These are phyloP conservation scores for Papilio elwesi DNA, from an alignment of 2,888 invertebrate species.

Conservation along the genomic window DNA sequence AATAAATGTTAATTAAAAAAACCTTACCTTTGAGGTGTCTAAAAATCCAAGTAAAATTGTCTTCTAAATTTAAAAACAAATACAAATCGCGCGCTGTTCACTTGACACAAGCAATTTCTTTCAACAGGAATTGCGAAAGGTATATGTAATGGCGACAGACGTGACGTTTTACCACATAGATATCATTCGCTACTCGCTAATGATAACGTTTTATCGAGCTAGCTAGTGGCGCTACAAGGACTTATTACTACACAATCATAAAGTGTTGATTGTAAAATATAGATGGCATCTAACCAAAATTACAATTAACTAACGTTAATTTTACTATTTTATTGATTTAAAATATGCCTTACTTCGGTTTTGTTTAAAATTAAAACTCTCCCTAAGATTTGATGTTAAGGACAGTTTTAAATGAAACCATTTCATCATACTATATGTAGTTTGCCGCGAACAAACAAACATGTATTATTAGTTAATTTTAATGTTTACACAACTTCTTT, in stretches of 20 bases:
- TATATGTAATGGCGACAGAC: constrained; percentile 68
- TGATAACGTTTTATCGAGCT: constrained; percentile 32
- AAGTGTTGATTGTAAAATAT: no score
- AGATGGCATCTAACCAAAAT: background rate
- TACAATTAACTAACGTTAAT: no score
- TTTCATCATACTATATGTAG: no score
- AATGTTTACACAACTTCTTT: no score
- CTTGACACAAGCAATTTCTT: constrained; percentile 71
- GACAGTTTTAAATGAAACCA: no score
- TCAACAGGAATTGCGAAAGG: constrained; percentile 53
- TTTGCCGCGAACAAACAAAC: no score
- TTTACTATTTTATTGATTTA: background rate
- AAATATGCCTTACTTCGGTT: no score
- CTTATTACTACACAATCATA: no score
- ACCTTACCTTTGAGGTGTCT: constrained; percentile 28
- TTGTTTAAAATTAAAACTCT: no score
- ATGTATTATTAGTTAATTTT: no score
- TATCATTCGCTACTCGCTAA: background rate
- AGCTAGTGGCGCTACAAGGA: constrained; percentile 26
- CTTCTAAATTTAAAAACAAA: constrained; percentile 43
- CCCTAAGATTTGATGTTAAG: no score
- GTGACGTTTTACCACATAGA: constrained; percentile 41
- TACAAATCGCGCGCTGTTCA: constrained; percentile 59
- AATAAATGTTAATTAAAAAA: background rate
- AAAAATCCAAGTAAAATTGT: constrained; percentile 28